Conservation (phyloP, 1,140 invertebrate genomes). For the Latrodectus geometricus region DNA sequence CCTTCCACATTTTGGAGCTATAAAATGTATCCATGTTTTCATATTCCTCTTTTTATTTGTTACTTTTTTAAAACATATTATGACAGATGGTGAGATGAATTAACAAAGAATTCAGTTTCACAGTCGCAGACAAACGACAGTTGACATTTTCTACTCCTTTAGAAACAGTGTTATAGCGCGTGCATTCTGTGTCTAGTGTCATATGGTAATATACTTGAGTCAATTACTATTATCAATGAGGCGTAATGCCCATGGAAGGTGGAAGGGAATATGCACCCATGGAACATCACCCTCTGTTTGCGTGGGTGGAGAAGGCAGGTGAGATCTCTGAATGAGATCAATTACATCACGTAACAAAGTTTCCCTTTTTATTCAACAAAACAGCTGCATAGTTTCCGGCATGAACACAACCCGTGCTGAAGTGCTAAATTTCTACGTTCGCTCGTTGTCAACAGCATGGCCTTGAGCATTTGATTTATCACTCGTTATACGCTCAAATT, state of each 20-base stretch:
- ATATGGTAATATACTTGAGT: not conserved
- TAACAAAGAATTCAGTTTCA: not conserved
- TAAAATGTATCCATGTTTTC: too few relatives aligned
- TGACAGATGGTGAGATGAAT: not conserved
- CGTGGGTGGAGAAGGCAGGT: conserved; percentile 8
- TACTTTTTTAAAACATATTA: too few relatives aligned
- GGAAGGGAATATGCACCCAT: not conserved
- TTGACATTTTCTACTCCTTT: too few relatives aligned
- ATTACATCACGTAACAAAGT: conserved; percentile 40
- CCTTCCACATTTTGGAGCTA: too few relatives aligned
- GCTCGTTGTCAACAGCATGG: too few relatives aligned
- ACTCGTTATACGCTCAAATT: too few relatives aligned
- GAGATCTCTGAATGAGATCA: conserved; percentile 8
- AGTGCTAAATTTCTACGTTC: too few relatives aligned
- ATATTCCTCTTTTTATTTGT: too few relatives aligned
- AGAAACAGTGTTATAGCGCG: too few relatives aligned
- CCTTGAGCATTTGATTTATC: too few relatives aligned
- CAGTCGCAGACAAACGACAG: too few relatives aligned
- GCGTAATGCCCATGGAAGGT: not conserved
- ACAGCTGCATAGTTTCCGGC: conserved; percentile 25
- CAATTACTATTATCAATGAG: not conserved
- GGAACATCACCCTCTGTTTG: not conserved
- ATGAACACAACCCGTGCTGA: not conserved
- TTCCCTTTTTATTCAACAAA: conserved; percentile 26
- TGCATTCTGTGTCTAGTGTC: not conserved